Conservation (phyloP, 2,888 invertebrate genomes). For the Steinernema hermaphroditum region DNA sequence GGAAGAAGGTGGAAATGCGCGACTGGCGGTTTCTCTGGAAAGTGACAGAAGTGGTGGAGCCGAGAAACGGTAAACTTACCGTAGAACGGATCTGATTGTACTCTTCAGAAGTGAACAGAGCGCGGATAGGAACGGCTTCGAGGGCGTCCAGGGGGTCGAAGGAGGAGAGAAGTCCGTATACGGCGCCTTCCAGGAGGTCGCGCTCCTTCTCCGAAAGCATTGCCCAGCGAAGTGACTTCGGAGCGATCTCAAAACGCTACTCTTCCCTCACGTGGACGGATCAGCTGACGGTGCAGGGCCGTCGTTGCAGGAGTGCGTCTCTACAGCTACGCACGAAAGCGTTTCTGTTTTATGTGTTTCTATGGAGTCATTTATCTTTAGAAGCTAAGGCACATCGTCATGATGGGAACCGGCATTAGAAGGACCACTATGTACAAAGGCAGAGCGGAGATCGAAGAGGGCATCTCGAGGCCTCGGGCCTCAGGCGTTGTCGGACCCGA, state of each 20-base stretch:
- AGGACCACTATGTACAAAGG: conserved; percentile 6
- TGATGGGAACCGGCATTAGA: conserved; percentile 19
- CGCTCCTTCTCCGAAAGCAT: not conserved
- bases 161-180: not conserved
- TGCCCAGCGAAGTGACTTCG: too few relatives aligned
- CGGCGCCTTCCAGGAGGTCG: not conserved
- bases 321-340: too few relatives aligned
- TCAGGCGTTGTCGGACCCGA: conserved; percentile 8
- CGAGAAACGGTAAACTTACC: not conserved
- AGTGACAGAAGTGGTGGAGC: too few relatives aligned
- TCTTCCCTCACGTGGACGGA: too few relatives aligned
- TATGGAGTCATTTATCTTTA: not conserved
- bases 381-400: conserved; percentile 24
- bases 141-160: conserved; percentile 2
- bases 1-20: conserved; percentile 1
- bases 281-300: too few relatives aligned
- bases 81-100: not conserved
- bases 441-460: conserved; percentile 1
- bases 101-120: not conserved
- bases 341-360: too few relatives aligned
- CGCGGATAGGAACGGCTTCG: not conserved
- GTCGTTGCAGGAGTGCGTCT: too few relatives aligned
- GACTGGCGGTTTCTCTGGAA: not conserved
- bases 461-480: not conserved
- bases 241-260: too few relatives aligned